Evolutionary conservation across 2,113 vertebrate genomes (phyloP).

Genomic region (Ceuthmochares aereus): DNA sequence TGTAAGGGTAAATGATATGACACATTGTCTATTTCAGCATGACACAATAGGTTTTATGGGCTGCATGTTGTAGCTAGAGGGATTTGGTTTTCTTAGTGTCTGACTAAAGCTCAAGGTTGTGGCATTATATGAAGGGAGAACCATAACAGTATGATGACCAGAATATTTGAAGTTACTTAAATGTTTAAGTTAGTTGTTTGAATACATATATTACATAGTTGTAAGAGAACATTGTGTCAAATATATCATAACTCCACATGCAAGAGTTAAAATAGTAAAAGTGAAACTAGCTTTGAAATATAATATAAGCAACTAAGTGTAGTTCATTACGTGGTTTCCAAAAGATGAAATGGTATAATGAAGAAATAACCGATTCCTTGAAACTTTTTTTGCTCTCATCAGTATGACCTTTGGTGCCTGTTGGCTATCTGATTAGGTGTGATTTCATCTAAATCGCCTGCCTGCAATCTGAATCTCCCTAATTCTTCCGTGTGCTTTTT

Average conservation of each 20-base stretch:
- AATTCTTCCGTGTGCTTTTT: neutral
- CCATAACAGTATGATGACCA: neutral
- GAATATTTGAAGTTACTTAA: neutral
- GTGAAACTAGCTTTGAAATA: neutral
- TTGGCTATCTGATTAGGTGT: neutral
- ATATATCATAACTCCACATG: rapidly evolving
- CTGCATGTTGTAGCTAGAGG: rapidly evolving
- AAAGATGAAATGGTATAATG: neutral
- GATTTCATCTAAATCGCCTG: neutral
- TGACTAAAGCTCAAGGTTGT: neutral
- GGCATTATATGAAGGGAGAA: neutral
- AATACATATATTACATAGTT: neutral
- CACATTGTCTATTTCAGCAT: rapidly evolving
- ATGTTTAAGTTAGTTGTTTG: neutral
- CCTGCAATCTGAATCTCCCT: neutral
- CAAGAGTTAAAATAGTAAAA: neutral
- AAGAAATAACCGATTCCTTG: neutral
- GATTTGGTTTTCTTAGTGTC: neutral
- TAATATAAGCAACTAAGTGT: neutral
- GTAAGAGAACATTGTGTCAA: neutral
- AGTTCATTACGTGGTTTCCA: neutral
- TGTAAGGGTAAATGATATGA: neutral
- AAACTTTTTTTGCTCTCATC: neutral
- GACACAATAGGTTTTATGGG: neutral
- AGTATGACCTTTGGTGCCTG: neutral